phyloP scores from a whole-genome alignment of 2,888 invertebrate species.

The Philaethria dido region DNA sequence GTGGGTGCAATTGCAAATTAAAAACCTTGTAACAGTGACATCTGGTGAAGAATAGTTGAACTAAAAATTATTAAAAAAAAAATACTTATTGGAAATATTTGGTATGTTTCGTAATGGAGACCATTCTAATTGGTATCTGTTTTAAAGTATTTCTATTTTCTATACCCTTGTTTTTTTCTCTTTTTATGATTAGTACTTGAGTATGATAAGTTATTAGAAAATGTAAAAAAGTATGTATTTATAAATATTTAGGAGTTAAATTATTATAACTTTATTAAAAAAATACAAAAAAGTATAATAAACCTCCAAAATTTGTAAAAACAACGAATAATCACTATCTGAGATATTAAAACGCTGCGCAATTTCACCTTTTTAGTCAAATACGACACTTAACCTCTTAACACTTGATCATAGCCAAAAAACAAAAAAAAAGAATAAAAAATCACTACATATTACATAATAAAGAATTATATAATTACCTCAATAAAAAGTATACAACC shows the following conservation, averaged over 20 bases:
- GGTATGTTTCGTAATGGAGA: not conserved
- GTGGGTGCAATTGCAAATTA: too few species aligned
- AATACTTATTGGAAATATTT: slow-evolving; percentile 13
- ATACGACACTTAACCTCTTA: not conserved
- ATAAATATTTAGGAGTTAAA: too few species aligned
- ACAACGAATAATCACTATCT: too few species aligned
- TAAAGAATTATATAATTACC: slow-evolving; percentile 64
- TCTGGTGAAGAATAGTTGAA: slow-evolving; percentile 47
- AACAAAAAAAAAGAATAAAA: slow-evolving; percentile 33
- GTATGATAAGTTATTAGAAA: too few species aligned
- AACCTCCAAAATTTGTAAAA: too few species aligned
- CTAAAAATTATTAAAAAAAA: slow-evolving; percentile 26
- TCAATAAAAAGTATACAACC: slow-evolving; percentile 69
- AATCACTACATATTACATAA: slow-evolving; percentile 55
- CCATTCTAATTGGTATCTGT: not conserved
- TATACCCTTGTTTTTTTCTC: too few species aligned
- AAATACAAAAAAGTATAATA: too few species aligned
- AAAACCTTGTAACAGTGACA: slow-evolving; percentile 43
- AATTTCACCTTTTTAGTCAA: not conserved
- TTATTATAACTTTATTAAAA: too few species aligned
- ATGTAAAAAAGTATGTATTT: not conserved
- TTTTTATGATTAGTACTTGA: too few species aligned
- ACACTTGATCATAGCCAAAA: not conserved
- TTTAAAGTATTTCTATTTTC: not conserved
- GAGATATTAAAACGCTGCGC: not conserved